Base-by-base conservation (phyloP, 1,140 invertebrate species). In the Bombus pyrosoma region DNA sequence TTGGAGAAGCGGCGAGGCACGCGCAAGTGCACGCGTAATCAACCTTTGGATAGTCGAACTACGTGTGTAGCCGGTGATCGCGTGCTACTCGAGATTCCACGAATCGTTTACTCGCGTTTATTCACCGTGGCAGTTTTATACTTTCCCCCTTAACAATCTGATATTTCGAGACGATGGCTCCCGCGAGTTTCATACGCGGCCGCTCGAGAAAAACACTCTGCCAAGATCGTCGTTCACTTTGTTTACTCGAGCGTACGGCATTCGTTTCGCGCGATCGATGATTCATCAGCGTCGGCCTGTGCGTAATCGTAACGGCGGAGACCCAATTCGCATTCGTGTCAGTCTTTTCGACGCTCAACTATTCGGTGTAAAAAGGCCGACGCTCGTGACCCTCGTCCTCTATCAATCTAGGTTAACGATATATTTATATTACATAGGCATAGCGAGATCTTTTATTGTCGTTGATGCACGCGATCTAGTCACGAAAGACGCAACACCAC, bases 341-440 rank as follows among this genome's bases (percentile, higher is more conserved):
- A 41, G 18, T 28, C 5, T n/a, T 12, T 34, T 43, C 53, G 9
- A 59, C 41, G 43, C 53, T 43, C 22, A 39, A 79, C 75, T 62
- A 28, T 25, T 34, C 69, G 41, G 41, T 37, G 71, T n/a, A 74
- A 85, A 43, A 68, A 68, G 32, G 18, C 39, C 13, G 68, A 57
- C 25, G 66, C 85, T 86, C 62, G 80, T 83, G 75, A 86, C 72
- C 53, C 66, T 9, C 72, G 43, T 90, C 28, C 59, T 41, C 79
- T 81, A 73, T 89, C 89, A 87, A 90, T 90, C 87, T 84, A 80
- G 81, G 73, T 73, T 84, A 89, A 89, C 89, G 85, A 89, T 81
- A 69, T 82, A 87, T 89, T 90, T 89, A 86, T 57, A 85, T 86
- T 78, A 77, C 69, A 53, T n/a, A 68, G 53, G 68, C 75, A 39